These are phyloP conservation scores for Meta bourneti DNA, from an alignment of 2,888 invertebrate genomes.

Conservation along the genomic window DNA sequence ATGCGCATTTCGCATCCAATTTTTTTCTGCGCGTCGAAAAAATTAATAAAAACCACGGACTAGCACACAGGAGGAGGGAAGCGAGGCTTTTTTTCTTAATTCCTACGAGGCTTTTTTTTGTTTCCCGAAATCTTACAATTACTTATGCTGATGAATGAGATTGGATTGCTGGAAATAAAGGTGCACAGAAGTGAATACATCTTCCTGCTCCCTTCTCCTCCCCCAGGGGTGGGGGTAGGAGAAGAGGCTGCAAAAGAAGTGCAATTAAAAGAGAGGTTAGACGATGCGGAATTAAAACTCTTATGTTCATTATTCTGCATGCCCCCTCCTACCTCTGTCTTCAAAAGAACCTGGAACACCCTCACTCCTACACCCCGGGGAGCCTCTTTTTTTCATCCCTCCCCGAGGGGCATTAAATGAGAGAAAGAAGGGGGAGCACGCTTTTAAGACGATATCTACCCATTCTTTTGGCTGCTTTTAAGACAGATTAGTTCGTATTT, in stretches of 20 bases:
- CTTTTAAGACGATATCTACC: conserved; percentile 64
- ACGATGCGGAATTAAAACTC: conserved; percentile 63
- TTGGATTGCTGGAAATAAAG: conserved; percentile 27
- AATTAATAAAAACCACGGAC: neutral
- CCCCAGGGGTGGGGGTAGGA: neutral
- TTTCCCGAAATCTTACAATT: conserved; percentile 43
- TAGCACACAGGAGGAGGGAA: neutral
- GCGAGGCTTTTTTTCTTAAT: neutral
- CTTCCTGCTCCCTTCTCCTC: neutral
- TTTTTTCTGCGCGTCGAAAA: neutral
- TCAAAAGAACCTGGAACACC: conserved; percentile 44
- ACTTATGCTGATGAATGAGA: conserved; percentile 40
- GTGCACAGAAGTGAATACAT: conserved; percentile 1
- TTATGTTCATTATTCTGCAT: conserved; percentile 60
- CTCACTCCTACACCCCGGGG: conserved; percentile 10
- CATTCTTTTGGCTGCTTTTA: conserved; percentile 69
- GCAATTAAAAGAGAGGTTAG: conserved; percentile 66
- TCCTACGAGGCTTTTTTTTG: too few species aligned
- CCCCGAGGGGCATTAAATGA: conserved; percentile 43
- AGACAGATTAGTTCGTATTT: conserved; percentile 76
- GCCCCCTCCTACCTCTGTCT: conserved; percentile 4
- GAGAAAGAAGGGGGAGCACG: conserved; percentile 37
- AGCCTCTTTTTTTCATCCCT: conserved; percentile 27
- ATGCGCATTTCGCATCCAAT: neutral
- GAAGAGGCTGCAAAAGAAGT: conserved; percentile 24